phyloP scores from a whole-genome alignment of 2,888 invertebrate species.

The Xanthia togata region DNA sequence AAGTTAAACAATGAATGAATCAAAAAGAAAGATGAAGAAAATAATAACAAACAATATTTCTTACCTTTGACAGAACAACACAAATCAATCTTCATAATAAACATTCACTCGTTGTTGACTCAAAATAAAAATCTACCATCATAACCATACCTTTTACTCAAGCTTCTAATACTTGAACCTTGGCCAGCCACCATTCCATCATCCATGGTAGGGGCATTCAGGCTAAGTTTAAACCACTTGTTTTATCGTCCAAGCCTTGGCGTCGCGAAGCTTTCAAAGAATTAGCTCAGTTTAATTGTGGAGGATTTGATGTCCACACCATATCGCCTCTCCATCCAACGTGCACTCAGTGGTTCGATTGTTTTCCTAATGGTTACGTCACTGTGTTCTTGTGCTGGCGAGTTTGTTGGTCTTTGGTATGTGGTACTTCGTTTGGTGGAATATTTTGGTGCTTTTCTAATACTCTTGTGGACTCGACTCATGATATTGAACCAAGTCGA shows the following conservation, averaged over 20 bases:
- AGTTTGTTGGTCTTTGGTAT: neutral
- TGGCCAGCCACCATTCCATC: neutral
- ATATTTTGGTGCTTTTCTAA: neutral
- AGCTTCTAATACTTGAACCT: neutral
- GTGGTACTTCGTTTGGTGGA: neutral
- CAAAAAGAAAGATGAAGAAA: neutral
- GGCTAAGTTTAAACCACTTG: conserved; percentile 60
- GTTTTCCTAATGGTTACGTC: conserved; percentile 48
- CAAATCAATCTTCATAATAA: neutral
- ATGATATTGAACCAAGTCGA: neutral
- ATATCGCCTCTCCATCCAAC: conserved; percentile 48
- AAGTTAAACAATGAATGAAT: neutral
- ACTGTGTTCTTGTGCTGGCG: conserved; percentile 15
- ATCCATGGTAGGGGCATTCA: conserved; percentile 48
- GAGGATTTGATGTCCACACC: conserved; percentile 62
- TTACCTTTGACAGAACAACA: neutral
- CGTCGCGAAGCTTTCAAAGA: conserved; percentile 69
- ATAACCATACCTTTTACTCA: neutral
- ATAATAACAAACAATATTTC: neutral
- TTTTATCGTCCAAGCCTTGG: conserved; percentile 62
- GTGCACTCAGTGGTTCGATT: conserved; percentile 39
- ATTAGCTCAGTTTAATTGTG: conserved; percentile 72
- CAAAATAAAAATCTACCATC: neutral
- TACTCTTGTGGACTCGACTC: neutral
- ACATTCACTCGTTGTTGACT: neutral